Evolutionary conservation across 2,113 vertebrate species (phyloP).

Genomic region (Podiceps cristatus): DNA sequence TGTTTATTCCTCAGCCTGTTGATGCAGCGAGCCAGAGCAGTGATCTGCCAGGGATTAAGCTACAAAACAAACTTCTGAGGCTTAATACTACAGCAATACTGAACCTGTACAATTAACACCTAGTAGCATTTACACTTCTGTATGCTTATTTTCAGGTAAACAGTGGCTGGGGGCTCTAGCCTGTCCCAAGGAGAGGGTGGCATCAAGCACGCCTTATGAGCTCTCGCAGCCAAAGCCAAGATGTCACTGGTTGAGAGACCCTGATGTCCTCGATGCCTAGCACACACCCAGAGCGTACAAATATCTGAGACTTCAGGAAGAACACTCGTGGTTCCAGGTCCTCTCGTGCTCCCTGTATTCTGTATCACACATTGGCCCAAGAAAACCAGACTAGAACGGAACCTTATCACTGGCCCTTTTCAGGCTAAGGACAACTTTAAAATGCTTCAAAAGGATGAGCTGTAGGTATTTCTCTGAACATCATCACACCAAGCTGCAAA

Average conservation of each 20-base stretch:
- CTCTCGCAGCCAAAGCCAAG: neutral
- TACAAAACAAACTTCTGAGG: neutral
- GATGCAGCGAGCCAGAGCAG: neutral
- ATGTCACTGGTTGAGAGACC: rapidly evolving
- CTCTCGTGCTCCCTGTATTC: neutral
- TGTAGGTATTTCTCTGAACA: neutral
- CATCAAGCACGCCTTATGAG: rapidly evolving
- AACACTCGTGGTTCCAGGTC: neutral
- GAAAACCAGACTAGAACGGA: neutral
- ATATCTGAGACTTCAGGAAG: neutral
- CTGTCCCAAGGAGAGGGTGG: neutral
- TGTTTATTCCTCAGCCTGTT: neutral
- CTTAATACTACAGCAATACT: neutral
- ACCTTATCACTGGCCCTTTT: neutral
- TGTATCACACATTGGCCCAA: neutral
- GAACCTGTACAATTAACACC: neutral
- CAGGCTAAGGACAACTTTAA: neutral
- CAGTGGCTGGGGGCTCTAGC: neutral
- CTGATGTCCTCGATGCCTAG: rapidly evolving
- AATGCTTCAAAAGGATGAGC: neutral
- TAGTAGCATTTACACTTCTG: neutral
- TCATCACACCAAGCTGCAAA: neutral
- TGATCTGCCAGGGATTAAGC: neutral
- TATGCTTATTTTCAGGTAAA: neutral
- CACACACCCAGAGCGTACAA: neutral